Evolutionary conservation across 2,113 vertebrate species (phyloP).

Genomic region (Piaya cayana): DNA sequence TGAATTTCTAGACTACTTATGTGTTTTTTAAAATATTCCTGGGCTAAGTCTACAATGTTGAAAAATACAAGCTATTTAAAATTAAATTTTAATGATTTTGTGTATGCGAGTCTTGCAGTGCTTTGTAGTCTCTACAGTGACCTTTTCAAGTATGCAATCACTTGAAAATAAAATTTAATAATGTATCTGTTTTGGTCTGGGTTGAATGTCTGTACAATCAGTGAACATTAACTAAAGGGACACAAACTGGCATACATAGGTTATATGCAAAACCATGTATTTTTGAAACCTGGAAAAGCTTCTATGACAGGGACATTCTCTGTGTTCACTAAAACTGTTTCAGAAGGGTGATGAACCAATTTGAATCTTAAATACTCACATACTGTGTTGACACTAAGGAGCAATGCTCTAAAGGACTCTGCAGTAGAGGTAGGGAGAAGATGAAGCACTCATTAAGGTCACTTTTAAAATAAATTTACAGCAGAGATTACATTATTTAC

Average conservation of each 20-base stretch:
- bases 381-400: background rate
- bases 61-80: background rate
- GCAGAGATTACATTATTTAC: background rate
- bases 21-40: background rate
- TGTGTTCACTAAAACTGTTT: background rate
- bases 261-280: background rate
- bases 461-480: background rate
- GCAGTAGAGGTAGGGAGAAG: background rate
- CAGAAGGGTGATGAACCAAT: background rate
- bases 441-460: background rate
- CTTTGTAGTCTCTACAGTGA: background rate
- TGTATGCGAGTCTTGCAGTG: background rate
- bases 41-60: background rate
- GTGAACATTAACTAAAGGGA: background rate
- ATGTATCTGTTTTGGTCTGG: background rate
- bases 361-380: background rate
- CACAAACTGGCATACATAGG: background rate
- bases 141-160: slow-evolving; percentile 1
- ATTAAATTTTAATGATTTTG: background rate
- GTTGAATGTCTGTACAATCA: background rate
- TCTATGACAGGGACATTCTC: background rate
- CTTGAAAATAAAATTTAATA: slow-evolving; percentile 9
- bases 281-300: background rate
- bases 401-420: background rate
- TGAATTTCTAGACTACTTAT: background rate